phyloP scores from a whole-genome alignment of 2,888 invertebrate genomes.

The Agrochola litura region DNA sequence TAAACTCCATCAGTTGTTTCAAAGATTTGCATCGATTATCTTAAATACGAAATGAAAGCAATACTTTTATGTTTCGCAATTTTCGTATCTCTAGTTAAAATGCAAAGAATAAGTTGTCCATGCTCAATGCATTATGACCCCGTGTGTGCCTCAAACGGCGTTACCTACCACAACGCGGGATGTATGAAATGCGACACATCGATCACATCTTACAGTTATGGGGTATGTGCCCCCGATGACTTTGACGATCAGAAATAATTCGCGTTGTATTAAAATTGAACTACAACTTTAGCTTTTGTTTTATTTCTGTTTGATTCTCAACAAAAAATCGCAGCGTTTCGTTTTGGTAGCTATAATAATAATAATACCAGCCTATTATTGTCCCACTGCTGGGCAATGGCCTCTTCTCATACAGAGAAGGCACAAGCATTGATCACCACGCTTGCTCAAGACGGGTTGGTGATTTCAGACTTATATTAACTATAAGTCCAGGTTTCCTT shows the following conservation, averaged over 20 bases:
- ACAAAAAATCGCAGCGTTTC: not conserved
- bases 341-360: not conserved
- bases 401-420: too few species aligned
- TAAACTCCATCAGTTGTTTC: not conserved
- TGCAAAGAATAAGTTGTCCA: fast-evolving
- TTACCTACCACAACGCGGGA: constrained; percentile 13
- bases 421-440: too few species aligned
- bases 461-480: too few species aligned
- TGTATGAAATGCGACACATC: constrained; percentile 7
- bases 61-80: constrained; percentile 6
- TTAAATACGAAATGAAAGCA: constrained; percentile 18
- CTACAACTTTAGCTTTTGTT: not conserved
- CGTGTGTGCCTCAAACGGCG: constrained; percentile 29
- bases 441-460: too few species aligned
- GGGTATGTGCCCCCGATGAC: not conserved
- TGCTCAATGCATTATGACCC: not conserved
- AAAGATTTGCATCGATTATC: not conserved
- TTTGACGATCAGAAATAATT: not conserved
- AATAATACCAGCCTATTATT: too few species aligned
- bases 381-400: too few species aligned
- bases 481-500: too few species aligned
- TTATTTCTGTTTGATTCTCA: not conserved
- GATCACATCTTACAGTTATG: not conserved
- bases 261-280: not conserved
- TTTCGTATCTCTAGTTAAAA: not conserved